These are phyloP conservation scores for Acleris laterana DNA, from an alignment of 2,888 invertebrate genomes.

Conservation along the genomic window DNA sequence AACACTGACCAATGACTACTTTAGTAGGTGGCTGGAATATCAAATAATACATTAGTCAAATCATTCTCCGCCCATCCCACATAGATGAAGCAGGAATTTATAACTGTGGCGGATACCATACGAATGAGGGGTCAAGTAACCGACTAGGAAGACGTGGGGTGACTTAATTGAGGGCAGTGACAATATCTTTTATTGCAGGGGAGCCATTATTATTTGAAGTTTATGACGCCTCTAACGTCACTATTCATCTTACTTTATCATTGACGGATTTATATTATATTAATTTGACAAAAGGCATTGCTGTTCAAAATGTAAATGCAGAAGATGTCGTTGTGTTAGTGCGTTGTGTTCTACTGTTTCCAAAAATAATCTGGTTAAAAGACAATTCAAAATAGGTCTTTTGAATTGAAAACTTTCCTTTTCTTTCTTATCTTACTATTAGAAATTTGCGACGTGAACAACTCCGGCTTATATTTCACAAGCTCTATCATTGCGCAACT, in stretches of 20 bases:
- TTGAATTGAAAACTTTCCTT: neutral
- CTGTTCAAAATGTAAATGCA: too few species aligned
- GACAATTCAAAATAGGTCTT: too few species aligned
- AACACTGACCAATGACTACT: neutral
- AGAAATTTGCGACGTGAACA: neutral
- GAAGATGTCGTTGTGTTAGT: too few species aligned
- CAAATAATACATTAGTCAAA: conserved; percentile 10
- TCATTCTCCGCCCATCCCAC: conserved; percentile 3
- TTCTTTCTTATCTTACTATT: neutral
- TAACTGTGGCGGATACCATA: conserved; percentile 16
- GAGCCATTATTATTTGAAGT: neutral
- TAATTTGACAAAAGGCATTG: too few species aligned
- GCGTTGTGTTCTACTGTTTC: too few species aligned
- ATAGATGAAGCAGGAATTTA: conserved; percentile 5
- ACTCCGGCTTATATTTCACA: conserved; percentile 18
- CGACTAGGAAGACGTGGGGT: conserved; percentile 14
- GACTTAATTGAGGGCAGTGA: conserved; percentile 28
- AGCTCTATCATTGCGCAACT: conserved; percentile 24
- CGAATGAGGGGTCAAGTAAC: conserved; percentile 24
- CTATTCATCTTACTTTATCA: neutral
- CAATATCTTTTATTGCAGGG: conserved; percentile 27
- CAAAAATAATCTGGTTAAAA: too few species aligned
- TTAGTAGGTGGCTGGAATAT: neutral
- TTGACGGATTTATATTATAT: neutral
- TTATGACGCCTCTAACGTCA: neutral